Evolutionary conservation across 2,797 vertebrate genomes (phyloP).

Genomic region (Acanthornis magna): DNA sequence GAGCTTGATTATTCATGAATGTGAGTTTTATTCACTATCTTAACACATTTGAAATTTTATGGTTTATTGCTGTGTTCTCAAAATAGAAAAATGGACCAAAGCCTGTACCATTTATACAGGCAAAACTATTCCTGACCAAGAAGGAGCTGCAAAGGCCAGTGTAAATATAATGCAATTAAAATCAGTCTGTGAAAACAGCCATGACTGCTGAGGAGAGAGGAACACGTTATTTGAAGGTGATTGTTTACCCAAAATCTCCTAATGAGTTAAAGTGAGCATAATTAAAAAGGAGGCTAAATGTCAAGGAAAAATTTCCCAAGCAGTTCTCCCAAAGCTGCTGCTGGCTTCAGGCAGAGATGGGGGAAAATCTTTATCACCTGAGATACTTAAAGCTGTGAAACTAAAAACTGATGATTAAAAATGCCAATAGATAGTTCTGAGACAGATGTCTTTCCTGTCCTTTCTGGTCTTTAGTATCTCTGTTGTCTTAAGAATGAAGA

Average conservation of each 20-base stretch:
- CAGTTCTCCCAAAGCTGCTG: neutral
- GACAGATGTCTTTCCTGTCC: neutral
- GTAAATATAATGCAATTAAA: constrained; percentile 29
- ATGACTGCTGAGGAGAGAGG: neutral
- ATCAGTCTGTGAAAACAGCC: neutral
- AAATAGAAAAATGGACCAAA: neutral
- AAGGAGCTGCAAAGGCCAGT: neutral
- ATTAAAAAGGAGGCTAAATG: neutral
- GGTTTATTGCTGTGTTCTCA: neutral
- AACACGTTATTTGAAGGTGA: neutral
- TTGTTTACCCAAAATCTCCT: neutral
- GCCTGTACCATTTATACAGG: neutral
- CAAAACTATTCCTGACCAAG: neutral
- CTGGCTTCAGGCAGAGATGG: neutral
- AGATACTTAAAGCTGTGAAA: neutral
- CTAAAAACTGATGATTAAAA: neutral
- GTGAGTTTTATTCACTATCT: neutral
- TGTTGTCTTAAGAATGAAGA: neutral
- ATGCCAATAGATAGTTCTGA: neutral
- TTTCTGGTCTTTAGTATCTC: neutral
- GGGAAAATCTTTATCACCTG: neutral
- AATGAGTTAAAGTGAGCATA: neutral
- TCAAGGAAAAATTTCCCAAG: neutral
- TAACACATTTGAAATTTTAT: neutral
- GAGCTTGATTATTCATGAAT: neutral